Percentiles rank a stretch among this genome's conserved stretches.
These are phyloP conservation scores for Protobothrops mucrosquamatus DNA, from an alignment of 2,113 vertebrate genomes.

Conservation along the genomic window DNA sequence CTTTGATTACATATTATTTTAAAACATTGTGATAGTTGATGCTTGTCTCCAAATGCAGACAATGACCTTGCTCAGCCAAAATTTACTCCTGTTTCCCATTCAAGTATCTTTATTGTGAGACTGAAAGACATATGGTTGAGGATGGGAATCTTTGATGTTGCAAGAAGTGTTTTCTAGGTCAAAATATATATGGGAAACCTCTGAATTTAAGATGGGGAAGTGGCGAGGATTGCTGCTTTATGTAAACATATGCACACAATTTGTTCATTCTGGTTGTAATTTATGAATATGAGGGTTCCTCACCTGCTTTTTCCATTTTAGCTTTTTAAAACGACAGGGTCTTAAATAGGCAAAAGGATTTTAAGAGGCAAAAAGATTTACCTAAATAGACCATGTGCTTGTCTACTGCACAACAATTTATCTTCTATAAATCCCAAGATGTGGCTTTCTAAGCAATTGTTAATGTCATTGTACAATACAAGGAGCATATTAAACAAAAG, in stretches of 20 bases:
- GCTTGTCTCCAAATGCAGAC: not conserved
- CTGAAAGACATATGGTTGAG: constrained; percentile 22
- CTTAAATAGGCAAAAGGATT: not conserved
- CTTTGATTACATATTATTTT: not conserved
- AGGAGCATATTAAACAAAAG: not conserved
- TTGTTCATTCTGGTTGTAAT: constrained; percentile 27
- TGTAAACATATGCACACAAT: constrained; percentile 20
- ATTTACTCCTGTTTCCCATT: not conserved
- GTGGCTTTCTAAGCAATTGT: constrained; percentile 6
- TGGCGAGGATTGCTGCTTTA: not conserved
- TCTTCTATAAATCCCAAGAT: not conserved
- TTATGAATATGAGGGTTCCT: not conserved
- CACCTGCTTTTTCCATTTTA: constrained; percentile 23
- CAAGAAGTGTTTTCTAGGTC: not conserved
- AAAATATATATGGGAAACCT: constrained; percentile 2
- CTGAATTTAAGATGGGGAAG: not conserved
- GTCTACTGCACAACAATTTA: not conserved
- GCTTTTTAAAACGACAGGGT: constrained; percentile 13
- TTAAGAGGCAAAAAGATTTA: not conserved
- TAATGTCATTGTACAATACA: not conserved
- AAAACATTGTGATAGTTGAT: not conserved
- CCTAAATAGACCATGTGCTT: constrained; percentile 4
- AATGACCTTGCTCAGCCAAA: not conserved
- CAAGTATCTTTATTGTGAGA: not conserved
- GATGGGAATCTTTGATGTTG: constrained; percentile 22